Base-by-base conservation (phyloP, 1,140 invertebrate species). In the Sarcophaga peregrina region DNA sequence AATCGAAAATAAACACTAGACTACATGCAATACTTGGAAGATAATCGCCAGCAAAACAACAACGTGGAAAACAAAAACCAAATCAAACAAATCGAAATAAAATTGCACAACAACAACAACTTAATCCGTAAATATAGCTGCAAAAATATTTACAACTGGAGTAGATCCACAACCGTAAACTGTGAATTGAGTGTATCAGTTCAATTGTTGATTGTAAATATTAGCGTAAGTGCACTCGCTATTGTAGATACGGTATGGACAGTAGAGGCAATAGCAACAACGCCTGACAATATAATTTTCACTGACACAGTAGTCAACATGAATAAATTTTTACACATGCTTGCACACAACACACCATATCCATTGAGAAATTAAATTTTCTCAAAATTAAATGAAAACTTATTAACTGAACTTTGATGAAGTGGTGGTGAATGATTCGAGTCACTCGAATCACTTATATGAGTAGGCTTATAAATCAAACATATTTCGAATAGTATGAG, bases 181-280 rank as follows among this genome's bases (percentile, higher is more conserved):
- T 68, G 20, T 8, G 15, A 62, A 62, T 15, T n/a, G 58, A 68
- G 17, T 4, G 25, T 25, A 13, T 13, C 15, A 58, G 54, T 58
- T 58, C 54, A 58, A 68, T 68, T 68, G 20, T 68, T 68, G 17
- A 68, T 9, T 68, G 62, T 68, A 68, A 68, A 68, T 68, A 68
- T 68, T 68, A 68, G n/a, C 62, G 20, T n/a, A 20, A 68, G 3
- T 58, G 54, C 54, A 58, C 13, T 58, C 13, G 15, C 54, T n/a
- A 5, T 15, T 4, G 25, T 37, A 37, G 1, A 4, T 37, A 37
- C 4, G 25, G n/a, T n/a, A 15, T n/a, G n/a, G n/a, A 58, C 54
- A 58, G 25, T 4, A 37, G 25, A 37, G 25, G 25, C 25, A 37
- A 37, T 37, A 37, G 17, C 62, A 68, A 20, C 54, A 62, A 58